Evolutionary conservation across 2,797 vertebrate genomes (phyloP), one percentile per base, ranked within the genome.

Genomic region (Ctenochaetus hawaiiensis): DNA sequence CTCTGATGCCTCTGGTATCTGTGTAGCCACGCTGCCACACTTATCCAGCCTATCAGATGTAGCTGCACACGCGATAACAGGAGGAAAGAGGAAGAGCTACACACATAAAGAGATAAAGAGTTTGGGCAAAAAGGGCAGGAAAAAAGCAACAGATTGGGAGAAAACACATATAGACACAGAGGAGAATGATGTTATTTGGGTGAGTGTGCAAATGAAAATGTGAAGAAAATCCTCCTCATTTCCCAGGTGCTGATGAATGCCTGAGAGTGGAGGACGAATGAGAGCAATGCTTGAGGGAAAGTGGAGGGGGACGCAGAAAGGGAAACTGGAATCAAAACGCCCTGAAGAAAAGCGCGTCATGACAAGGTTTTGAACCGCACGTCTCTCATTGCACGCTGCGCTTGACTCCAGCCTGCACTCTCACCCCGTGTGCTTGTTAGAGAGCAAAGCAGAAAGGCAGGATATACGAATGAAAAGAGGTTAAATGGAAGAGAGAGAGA

Each of bases 391-490:
- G 83, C 83, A 68, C 51, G 26, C 73, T 57, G 88, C 66, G 51
- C 72, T 93, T 93, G 91, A 93, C 93, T 92, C 87, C 58, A 67
- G 71, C 67, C 78, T 90, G 90, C 91, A 86, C 90, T 85, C 77
- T 92, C 81, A 87, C 88, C 87, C 77, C 34, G 70, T 70, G 80
- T 74, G 85, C 88, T 93, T 88, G 87, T 94, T 91, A 89, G 75
- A 82, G 86, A 87, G 80, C 78, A 63, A 83, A 76, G 73, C 68
- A 70, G 77, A 62, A 75, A 81, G 75, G 75, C 68, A 60, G 53
- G 41, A 66, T 14, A 51, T 67, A 16, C 11, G 64, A 67, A 81
- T 58, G 75, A 6, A 53, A 45, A 59, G 53, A 71, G 53, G 70
- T 78, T 6, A 23, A 64, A 78, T 1, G 26, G 64, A 39, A 22